Evolutionary conservation across 2,888 invertebrate species (phyloP), one percentile per base, ranked within the genome.

Genomic region (Dione juno): DNA sequence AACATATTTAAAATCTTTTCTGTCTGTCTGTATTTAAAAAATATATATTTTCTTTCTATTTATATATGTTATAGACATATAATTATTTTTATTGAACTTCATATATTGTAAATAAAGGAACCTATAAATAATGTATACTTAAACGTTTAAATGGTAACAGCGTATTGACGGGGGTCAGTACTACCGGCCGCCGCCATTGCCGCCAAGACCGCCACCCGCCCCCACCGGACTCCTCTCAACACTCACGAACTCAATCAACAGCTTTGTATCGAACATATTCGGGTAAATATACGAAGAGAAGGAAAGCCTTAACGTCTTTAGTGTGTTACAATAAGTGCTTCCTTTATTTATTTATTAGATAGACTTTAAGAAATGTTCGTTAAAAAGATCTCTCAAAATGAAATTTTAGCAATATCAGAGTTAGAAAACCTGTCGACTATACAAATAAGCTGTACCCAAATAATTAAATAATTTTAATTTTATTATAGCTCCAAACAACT

Each of bases 211-310:
- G 78, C 86, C 93, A 78, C 80, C 94, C 78, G 85, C 94, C 58
- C 84, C 94, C 73, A 78, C 91, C 59, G 96, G 96, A 43, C 94
- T 97, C 77, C 94, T 97, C 81, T 95, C 97, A 21, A 96, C 96
- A 52, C 94, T 97, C 79, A 95, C 95, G 79, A 96, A 94, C 82
- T 96, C 97, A 19, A 95, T 97, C 80, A 97, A 96, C 82, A 97
- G 94, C 82, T 92, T 97, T 78, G 96, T 97, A 76, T 96, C 94
- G 74, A 97, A 96, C 83, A 94, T 97, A 81, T 97, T 97, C 80
- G 96, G 96, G 82, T 96, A 93, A 81, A 63, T 54, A 43, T 43
- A 13, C 14, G 21, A 21, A 37, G 37, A 59, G 41, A 21, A 43
- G 21, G 21, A 43, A 28, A 43, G 10, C 10, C 21, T 2, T 3